These are phyloP conservation scores for Callorhinus ursinus DNA, from an alignment of 2,113 vertebrate species.

Conservation along the genomic window DNA sequence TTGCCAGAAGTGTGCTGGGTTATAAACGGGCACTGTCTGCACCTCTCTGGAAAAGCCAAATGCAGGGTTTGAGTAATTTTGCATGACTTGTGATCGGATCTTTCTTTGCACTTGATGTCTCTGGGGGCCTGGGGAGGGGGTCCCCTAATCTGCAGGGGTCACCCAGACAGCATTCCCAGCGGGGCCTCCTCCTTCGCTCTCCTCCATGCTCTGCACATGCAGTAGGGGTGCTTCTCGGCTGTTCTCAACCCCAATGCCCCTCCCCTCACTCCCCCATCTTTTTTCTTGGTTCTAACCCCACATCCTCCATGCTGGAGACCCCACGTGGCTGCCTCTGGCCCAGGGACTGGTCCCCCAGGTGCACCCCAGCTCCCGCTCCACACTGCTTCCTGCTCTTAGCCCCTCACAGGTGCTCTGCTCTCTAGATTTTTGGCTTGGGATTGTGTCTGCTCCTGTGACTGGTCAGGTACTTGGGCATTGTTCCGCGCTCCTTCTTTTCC, in stretches of 20 bases:
- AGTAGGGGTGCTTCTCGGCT: background rate
- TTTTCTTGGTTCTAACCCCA: background rate
- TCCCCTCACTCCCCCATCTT: background rate
- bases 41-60: background rate
- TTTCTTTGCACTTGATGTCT: background rate
- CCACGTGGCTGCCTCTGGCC: background rate
- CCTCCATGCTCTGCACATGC: background rate
- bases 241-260: background rate
- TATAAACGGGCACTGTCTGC: fast-evolving
- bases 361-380: background rate
- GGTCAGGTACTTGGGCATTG: fast-evolving
- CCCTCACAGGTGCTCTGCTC: background rate
- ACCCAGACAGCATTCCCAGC: fast-evolving
- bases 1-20: fast-evolving
- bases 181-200: background rate
- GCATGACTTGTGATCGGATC: background rate
- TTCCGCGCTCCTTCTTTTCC: no score
- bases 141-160: background rate
- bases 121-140: background rate
- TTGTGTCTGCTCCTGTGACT: background rate
- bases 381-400: background rate
- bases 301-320: background rate
- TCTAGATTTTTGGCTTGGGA: background rate
- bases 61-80: no score
- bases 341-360: background rate